Base-by-base conservation (phyloP, 2,113 vertebrate species). In the Gopherus flavomarginatus region DNA sequence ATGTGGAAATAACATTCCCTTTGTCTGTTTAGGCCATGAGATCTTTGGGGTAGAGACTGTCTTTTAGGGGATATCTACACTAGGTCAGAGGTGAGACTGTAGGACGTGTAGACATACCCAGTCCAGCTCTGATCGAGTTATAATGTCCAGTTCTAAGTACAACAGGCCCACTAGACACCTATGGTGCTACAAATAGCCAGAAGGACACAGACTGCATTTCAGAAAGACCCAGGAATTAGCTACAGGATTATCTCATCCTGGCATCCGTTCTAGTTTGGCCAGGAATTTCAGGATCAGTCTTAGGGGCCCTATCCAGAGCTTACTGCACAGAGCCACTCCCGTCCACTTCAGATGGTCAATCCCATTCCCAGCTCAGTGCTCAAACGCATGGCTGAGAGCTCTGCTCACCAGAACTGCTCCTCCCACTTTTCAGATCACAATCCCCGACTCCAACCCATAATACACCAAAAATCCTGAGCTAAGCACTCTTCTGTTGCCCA, bases 381-480 rank as follows among this genome's bases (percentile, higher is more conserved):
- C 65, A 79, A 35, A 35, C 7, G 4, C 83, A 77, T 0, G 12
- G 19, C 2, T 13, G 27, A 75, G 52, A 54, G 22, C 11, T n/a
- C 31, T 12, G 52, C n/a, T 29, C 7, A 3, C 13, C 11, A 80
- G 72, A 86, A 90, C 87, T 75, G 38, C 38, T 94, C 91, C 83
- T 89, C 82, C 85, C 11, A 77, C 57, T 90, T 87, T 72, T 89
- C 83, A 90, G 83, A 95, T 93, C 85, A 94, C 95, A 95, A 85
- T 59, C 94, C 91, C 93, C 59, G 29, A 83, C 84, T 87, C 14
- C 53, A 85, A 62, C 90, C 90, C 80, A 69, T 69, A 77, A 91
- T 11, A 92, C 81, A 89, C 11, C 83, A 21, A 95, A 94, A 0
- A 4, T 52, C 69, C 83, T 92, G 90, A 69, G 78, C 85, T 38